Evolutionary conservation across 2,797 vertebrate genomes (phyloP).

Genomic region (Nannoperca australis): DNA sequence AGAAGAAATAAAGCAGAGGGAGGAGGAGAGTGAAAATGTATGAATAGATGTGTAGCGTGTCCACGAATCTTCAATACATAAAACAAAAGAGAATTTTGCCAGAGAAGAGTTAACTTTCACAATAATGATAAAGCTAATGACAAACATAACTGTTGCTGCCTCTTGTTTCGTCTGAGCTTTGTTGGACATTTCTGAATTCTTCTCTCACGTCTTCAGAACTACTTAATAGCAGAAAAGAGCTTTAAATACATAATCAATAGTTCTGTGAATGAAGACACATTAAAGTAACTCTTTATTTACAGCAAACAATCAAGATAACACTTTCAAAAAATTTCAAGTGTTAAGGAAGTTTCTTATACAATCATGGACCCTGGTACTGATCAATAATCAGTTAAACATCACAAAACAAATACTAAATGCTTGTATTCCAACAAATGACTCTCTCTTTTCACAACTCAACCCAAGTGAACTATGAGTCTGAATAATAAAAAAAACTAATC

Average conservation of each 20-base stretch:
- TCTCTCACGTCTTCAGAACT: slow-evolving; percentile 18
- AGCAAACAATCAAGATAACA: background rate
- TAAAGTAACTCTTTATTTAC: background rate
- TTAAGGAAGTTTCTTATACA: background rate
- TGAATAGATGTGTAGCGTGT: slow-evolving; percentile 6
- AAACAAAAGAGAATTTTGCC: slow-evolving; percentile 23
- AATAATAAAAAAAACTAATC: too few relatives aligned
- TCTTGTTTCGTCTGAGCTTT: background rate
- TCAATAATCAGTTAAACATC: background rate
- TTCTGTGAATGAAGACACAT: background rate
- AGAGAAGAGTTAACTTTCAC: slow-evolving; percentile 12
- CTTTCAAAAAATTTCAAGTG: background rate
- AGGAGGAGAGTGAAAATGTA: slow-evolving; percentile 38
- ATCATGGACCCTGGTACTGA: background rate
- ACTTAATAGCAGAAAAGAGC: background rate
- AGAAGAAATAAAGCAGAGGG: slow-evolving; percentile 51
- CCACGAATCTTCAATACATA: background rate
- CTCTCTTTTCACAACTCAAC: background rate
- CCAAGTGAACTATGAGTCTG: background rate
- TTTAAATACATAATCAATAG: slow-evolving; percentile 10
- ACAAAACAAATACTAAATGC: background rate
- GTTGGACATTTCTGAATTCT: slow-evolving; percentile 11
- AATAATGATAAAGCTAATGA: background rate
- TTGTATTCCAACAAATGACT: background rate
- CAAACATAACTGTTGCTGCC: slow-evolving; percentile 53